Evolutionary conservation across 2,113 vertebrate species (phyloP).

Genomic region (Tapirus terrestris): DNA sequence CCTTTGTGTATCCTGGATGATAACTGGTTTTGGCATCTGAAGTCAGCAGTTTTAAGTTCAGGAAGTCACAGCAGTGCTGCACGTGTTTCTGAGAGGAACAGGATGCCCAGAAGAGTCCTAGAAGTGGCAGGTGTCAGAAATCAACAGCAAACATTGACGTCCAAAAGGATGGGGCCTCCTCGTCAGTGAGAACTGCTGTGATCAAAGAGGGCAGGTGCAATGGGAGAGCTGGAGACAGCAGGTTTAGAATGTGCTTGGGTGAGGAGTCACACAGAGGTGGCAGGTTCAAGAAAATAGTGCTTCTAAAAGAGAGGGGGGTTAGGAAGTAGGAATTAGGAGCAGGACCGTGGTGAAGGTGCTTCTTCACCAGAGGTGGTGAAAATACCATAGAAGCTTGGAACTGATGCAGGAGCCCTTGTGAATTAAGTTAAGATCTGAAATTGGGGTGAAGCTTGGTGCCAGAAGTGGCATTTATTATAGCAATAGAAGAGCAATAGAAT

Average conservation of each 20-base stretch:
- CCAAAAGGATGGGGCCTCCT: neutral
- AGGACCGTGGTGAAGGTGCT: neutral
- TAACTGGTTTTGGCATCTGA: neutral
- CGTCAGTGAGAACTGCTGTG: neutral
- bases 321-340: neutral
- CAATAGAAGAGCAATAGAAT: neutral
- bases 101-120: neutral
- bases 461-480: neutral
- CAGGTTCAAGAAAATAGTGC: neutral
- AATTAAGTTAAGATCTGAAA: neutral
- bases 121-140: neutral
- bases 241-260: neutral
- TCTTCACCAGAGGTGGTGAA: neutral
- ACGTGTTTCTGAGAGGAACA: neutral
- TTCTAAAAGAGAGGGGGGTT: neutral
- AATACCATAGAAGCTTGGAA: neutral
- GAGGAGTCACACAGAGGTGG: neutral
- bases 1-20: neutral
- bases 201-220: neutral
- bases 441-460: neutral
- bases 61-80: neutral
- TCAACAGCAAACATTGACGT: neutral
- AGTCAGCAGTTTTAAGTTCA: neutral
- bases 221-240: neutral
- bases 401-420: neutral